Evolutionary conservation across 1,140 invertebrate species (phyloP), one percentile per base, ranked within the genome.

Genomic region (Monomorium pharaonis): DNA sequence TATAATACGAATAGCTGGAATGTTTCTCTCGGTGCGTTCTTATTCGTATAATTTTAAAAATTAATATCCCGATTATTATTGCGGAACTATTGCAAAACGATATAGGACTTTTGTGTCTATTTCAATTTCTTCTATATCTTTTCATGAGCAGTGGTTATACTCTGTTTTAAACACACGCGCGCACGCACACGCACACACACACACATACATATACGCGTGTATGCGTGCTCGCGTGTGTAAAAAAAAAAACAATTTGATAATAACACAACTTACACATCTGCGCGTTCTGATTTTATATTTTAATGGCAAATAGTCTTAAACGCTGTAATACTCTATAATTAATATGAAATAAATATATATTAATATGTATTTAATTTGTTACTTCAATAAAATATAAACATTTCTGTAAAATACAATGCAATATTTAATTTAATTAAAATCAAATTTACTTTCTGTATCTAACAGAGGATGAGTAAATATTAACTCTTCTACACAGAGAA

Each of bases 271-370:
- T 70, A 72, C 16, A 16, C 21, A 78, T 78, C 7, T 47, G 2
- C 30, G 0, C 10, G 16, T 37, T 37, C 9, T 67, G 9, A 78
- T 47, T 30, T 42, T 27, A 24, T 51, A 65, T 49, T 49, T 21
- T 78, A 49, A 21, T 21, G 2, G 0, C 18, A 78, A 30, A 76
- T 60, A 76, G 21, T 74, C 16, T 49, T 75, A 56, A 75, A 74
- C n/a, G 5, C 12, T 30, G 5, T 4, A 75, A 5, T 37, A 44
- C n/a, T 27, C 10, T 62, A 80, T 49, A n/a, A 54, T 69, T 42
- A n/a, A 0, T 49, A 63, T 21, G 9, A 72, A 80, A 83, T 83
- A 83, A 83, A 83, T 83, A n/a, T n/a, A n/a, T n/a, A n/a, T n/a
- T n/a, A 58, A 81, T 24, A 72, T 12, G 14, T 70, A 81, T 14